A percentile compares a stretch with the other conserved stretches of the same genome.
Conservation (phyloP, 2,888 invertebrate species). For the Spilosoma lubricipeda region DNA sequence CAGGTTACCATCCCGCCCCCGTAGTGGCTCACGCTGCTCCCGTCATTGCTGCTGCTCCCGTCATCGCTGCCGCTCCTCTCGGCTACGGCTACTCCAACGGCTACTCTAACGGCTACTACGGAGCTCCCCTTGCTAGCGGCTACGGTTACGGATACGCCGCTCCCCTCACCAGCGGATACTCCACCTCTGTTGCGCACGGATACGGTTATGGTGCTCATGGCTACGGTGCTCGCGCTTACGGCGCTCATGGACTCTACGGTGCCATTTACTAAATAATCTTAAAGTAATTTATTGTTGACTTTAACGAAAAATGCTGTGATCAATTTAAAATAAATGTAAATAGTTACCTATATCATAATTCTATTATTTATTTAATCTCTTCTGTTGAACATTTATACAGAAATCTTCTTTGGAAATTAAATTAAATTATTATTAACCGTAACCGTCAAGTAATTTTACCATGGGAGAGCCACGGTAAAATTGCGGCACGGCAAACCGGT, state of each 20-base stretch:
- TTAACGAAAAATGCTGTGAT: constrained; percentile 1
- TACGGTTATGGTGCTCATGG: constrained; percentile 23
- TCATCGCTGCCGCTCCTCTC: constrained; percentile 22
- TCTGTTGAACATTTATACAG: too few species aligned
- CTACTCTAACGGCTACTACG: too few species aligned
- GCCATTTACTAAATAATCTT: constrained; percentile 31
- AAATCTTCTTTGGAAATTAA: too few species aligned
- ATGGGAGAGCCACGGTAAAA: too few species aligned
- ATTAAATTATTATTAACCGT: too few species aligned
- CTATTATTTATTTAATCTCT: too few species aligned
- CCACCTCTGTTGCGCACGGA: constrained; percentile 40
- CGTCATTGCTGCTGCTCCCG: constrained; percentile 1
- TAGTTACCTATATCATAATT: constrained; percentile 1
- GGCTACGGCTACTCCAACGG: constrained; percentile 4
- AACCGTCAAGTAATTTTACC: too few species aligned
- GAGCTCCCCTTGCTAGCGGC: too few species aligned
- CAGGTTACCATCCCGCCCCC: constrained; percentile 65
- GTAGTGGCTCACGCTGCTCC: constrained; percentile 47
- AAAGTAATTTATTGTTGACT: constrained; percentile 2
- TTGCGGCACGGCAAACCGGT: too few species aligned
- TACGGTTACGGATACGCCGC: constrained; percentile 41
- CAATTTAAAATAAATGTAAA: background rate
- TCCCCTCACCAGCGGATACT: constrained; percentile 38
- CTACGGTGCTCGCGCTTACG: constrained; percentile 29
- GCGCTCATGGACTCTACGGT: constrained; percentile 51